Conservation (phyloP, 2,797 vertebrate genomes). For the Protonibea diacanthus region DNA sequence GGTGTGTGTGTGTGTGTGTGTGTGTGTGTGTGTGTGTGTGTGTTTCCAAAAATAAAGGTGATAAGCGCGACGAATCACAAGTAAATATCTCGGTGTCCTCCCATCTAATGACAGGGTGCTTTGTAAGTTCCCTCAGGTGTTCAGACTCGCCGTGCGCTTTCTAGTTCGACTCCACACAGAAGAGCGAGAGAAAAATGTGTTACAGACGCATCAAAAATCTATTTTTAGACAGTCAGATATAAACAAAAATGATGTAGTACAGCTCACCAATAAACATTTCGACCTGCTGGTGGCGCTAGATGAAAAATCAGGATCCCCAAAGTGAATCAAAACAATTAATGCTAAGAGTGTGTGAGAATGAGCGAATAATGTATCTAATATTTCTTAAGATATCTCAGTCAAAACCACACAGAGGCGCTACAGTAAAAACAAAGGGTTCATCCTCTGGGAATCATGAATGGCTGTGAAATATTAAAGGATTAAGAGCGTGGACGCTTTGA, state of each 20-base stretch:
- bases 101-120: constrained; percentile 19
- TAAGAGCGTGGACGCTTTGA: no score
- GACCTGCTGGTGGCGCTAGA: not conserved
- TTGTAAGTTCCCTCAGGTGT: constrained; percentile 4
- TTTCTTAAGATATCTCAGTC: no score
- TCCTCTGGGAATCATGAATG: not conserved
- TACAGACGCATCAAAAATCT: not conserved
- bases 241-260: not conserved
- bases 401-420: no score
- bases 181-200: not conserved
- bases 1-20: constrained; percentile 8
- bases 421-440: not conserved
- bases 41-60: constrained; percentile 27
- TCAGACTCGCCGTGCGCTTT: not conserved
- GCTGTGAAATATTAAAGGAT: not conserved
- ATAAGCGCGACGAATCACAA: not conserved
- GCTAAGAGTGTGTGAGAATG: no score
- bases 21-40: constrained; percentile 1
- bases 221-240: not conserved
- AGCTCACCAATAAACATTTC: not conserved
- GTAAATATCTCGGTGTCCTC: constrained; percentile 9
- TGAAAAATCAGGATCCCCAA: not conserved
- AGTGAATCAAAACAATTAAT: no score
- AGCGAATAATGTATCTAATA: no score
- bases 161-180: not conserved